Base-by-base conservation (phyloP, 2,113 vertebrate genomes). In the Calonectris borealis region DNA sequence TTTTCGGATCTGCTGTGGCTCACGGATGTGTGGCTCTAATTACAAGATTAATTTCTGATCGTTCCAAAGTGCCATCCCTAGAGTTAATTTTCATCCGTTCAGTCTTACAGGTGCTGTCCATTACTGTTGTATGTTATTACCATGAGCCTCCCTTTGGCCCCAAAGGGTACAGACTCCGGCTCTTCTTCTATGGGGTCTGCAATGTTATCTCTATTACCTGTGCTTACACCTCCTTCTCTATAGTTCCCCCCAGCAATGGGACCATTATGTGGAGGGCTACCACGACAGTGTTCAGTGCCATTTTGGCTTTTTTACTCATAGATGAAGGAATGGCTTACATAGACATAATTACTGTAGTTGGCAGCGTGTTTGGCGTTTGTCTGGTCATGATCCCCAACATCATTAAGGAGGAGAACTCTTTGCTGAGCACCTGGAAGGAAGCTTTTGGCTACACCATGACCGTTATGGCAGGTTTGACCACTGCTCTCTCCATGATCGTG, bases 181-280 rank as follows among this genome's bases (percentile, higher is more conserved):
- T 99, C 83, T 99, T 99, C 98, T 98, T 99, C 97, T 99, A 99
- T 1, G 99, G 99, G 19, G 97, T 99, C 16, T 99, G 99, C 98
- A 99, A 99, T 15, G 99, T 99, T 66, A 99, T 99, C 95, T 99
- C 99, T 18, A 99, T 99, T 97, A 99, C 99, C 60, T 99, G 99
- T 96, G 99, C 99, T 94, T 99, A 99, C 82, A 99, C 99, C 8
- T 99, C 99, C n/a, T 99, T 99, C 90, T 98, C 99, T 68, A 99
- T 99, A 58, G 99, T 99, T 77, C 99, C 99, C 9, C 99, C 99
- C 76, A 99, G 99, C 93, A 99, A 99, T 3, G 99, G 99, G 72
- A 99, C 99, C 96, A 98, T 99, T 81, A 99, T 99, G 99, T 99
- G 99, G 99, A 99, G 99, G 65, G 99, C 99, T 72, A 99, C 99